Percentiles rank a stretch among this genome's conserved stretches.
phyloP scores from a whole-genome alignment of 2,888 invertebrate genomes.

The Hypena proboscidalis region DNA sequence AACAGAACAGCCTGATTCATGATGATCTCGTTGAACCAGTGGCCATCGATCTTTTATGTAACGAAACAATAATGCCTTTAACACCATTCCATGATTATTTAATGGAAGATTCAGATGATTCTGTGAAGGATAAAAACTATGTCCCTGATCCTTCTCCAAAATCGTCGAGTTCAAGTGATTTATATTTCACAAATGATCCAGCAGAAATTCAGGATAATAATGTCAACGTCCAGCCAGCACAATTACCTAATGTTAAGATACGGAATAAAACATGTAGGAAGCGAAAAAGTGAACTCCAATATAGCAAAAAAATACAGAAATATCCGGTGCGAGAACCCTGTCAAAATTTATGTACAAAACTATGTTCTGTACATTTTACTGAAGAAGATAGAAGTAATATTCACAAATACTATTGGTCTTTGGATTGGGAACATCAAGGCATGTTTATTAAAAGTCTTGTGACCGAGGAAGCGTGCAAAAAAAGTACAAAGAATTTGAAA shows the following conservation, averaged over 20 bases:
- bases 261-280: conserved; percentile 11
- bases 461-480: conserved; percentile 5
- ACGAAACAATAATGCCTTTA: too few relatives aligned
- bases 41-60: too few relatives aligned
- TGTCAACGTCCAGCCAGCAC: too few relatives aligned
- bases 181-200: too few relatives aligned
- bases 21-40: too few relatives aligned
- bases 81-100: conserved; percentile 6
- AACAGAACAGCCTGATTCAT: too few relatives aligned
- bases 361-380: conserved; percentile 11
- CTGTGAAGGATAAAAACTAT: conserved; percentile 11
- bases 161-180: conserved; percentile 8
- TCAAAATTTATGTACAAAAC: conserved; percentile 13
- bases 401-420: conserved; percentile 14
- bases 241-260: too few relatives aligned
- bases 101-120: conserved; percentile 12
- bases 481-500: too few relatives aligned
- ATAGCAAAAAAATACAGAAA: conserved; percentile 12
- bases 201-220: too few relatives aligned
- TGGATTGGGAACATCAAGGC: conserved; percentile 15
- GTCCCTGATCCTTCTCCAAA: conserved; percentile 8
- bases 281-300: conserved; percentile 8
- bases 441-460: conserved; percentile 11
- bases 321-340: conserved; percentile 13
- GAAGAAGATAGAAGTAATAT: conserved; percentile 11